Evolutionary conservation across 1,140 invertebrate genomes (phyloP).

Genomic region (Hycleus phaleratus): DNA sequence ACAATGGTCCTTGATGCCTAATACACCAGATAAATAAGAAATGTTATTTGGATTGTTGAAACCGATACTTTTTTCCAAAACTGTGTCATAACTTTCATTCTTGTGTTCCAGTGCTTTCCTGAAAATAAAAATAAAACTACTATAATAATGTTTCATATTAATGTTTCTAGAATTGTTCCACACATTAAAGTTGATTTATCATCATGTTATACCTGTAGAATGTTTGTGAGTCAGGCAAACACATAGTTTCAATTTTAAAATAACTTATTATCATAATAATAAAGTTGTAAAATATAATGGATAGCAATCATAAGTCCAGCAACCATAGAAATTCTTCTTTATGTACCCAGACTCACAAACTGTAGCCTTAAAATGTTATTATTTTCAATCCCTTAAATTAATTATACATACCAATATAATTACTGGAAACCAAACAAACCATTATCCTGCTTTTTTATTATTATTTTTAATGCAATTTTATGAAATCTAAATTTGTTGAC

Average conservation of each 20-base stretch:
- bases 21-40: conserved; percentile 63
- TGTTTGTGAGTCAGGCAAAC: conserved; percentile 25
- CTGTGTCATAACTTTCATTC: conserved; percentile 73
- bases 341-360: conserved; percentile 21
- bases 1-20: conserved; percentile 63
- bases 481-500: conserved; percentile 3
- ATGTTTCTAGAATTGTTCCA: neutral
- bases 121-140: conserved; percentile 34
- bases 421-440: conserved; percentile 1
- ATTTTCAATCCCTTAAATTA: conserved; percentile 13
- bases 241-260: too few species aligned
- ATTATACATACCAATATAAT: conserved; percentile 21
- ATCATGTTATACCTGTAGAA: conserved; percentile 2
- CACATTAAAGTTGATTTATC: conserved; percentile 3
- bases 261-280: too few species aligned
- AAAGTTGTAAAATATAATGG: too few species aligned
- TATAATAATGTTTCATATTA: conserved; percentile 1
- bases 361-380: conserved; percentile 12
- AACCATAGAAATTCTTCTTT: neutral
- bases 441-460: conserved; percentile 3
- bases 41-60: conserved; percentile 88
- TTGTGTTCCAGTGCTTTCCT: conserved; percentile 73
- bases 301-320: too few species aligned
- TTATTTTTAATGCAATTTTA: conserved; percentile 1
- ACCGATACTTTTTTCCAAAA: conserved; percentile 74